These are phyloP conservation scores for Trimorus sp. DNA, from an alignment of 2,888 invertebrate species.

Conservation along the genomic window DNA sequence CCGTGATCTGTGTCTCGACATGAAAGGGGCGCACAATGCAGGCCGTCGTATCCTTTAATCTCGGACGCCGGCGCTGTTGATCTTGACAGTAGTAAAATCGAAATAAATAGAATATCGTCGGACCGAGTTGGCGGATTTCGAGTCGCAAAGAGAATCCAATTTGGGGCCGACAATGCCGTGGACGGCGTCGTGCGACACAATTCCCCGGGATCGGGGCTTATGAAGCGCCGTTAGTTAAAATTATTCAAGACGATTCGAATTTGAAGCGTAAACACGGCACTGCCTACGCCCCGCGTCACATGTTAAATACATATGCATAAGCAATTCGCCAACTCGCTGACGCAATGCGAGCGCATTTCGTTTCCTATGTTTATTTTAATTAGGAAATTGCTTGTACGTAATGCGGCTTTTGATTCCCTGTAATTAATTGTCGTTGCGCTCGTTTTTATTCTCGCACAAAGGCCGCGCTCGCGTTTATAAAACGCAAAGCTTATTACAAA, in stretches of 20 bases:
- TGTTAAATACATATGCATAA: slow-evolving; percentile 50
- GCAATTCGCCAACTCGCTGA: slow-evolving; percentile 35
- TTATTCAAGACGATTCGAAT: slow-evolving; percentile 56
- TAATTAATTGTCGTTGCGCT: no score
- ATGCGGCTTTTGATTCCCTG: no score
- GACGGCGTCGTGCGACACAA: slow-evolving; percentile 25
- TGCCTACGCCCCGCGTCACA: slow-evolving; percentile 28
- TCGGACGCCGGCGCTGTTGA: slow-evolving; percentile 18
- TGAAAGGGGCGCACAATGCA: slow-evolving; percentile 11
- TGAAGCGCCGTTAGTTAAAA: slow-evolving; percentile 48
- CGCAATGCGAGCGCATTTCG: slow-evolving; percentile 13
- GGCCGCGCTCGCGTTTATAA: no score
- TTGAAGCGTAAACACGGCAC: slow-evolving; percentile 49
- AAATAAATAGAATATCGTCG: slow-evolving; percentile 49
- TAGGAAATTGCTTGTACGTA: background rate
- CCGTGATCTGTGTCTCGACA: slow-evolving; percentile 20
- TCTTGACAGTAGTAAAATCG: slow-evolving; percentile 34
- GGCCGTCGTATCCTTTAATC: slow-evolving; percentile 29
- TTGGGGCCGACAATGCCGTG: slow-evolving; percentile 24
- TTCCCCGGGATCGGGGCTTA: slow-evolving; percentile 38
- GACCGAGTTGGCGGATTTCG: slow-evolving; percentile 32
- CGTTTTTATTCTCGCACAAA: no score
- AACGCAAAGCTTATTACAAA: no score
- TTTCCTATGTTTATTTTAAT: slow-evolving; percentile 21
- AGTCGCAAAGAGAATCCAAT: slow-evolving; percentile 43